Percentiles rank a stretch among this genome's conserved stretches.
These are phyloP conservation scores for Ardeotis arabs DNA, from an alignment of 2,113 vertebrate species.

Conservation along the genomic window DNA sequence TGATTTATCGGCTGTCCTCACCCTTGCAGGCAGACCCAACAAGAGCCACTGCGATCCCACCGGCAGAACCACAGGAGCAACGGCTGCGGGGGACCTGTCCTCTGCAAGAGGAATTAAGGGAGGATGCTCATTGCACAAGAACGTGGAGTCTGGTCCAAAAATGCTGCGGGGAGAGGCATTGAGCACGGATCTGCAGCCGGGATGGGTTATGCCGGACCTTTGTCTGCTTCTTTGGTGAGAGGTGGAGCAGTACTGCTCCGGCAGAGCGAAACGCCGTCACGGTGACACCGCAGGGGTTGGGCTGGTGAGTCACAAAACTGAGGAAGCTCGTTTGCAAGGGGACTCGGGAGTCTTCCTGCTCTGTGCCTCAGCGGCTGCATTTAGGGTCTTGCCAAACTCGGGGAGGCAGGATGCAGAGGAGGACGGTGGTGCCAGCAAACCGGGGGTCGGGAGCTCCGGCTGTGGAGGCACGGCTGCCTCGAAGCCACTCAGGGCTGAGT, in stretches of 20 bases:
- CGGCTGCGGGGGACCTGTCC: fast-evolving
- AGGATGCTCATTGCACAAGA: not conserved
- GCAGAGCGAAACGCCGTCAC: not conserved
- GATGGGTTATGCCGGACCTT: not conserved
- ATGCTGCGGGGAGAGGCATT: not conserved
- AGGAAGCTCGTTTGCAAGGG: not conserved
- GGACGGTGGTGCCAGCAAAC: fast-evolving
- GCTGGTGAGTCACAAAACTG: not conserved
- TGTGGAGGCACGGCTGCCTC: not conserved
- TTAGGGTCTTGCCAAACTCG: not conserved
- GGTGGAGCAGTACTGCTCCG: not conserved
- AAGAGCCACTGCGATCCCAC: not conserved
- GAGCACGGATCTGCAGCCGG: fast-evolving
- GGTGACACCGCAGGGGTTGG: not conserved
- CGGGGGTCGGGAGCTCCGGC: fast-evolving
- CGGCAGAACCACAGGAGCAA: not conserved
- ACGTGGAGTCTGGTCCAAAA: not conserved
- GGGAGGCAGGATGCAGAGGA: not conserved
- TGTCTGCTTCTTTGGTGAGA: not conserved
- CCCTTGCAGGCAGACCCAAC: not conserved
- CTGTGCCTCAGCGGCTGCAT: fast-evolving
- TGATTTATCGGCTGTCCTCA: not conserved
- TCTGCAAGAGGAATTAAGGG: not conserved
- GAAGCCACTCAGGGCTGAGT: not conserved
- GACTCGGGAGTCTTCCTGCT: not conserved